Conservation (phyloP, 2,113 vertebrate species). For the Notiomystis cincta region DNA sequence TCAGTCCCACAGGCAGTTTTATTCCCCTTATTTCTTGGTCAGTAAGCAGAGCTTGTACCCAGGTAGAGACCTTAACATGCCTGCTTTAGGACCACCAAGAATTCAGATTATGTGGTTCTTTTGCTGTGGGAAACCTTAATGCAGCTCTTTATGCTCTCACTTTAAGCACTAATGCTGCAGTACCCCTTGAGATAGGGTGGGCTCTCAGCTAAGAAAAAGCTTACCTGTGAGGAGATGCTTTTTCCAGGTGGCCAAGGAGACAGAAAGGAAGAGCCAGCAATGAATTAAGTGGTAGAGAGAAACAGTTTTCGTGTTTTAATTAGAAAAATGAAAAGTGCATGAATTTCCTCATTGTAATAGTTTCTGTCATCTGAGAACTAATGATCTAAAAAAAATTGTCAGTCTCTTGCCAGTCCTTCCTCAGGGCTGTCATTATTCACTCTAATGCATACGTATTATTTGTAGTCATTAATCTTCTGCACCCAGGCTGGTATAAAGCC, state of each 20-base stretch:
- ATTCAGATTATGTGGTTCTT: background rate
- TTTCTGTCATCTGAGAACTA: conserved; percentile 32
- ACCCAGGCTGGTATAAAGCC: background rate
- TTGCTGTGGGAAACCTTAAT: background rate
- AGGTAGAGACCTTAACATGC: background rate
- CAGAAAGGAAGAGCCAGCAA: background rate
- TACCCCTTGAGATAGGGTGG: background rate
- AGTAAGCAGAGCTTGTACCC: background rate
- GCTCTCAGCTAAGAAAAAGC: background rate
- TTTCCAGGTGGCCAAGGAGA: background rate
- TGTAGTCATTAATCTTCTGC: background rate
- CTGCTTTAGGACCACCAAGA: background rate
- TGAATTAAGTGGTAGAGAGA: background rate
- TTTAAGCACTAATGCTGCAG: background rate
- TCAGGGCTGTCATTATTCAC: background rate
- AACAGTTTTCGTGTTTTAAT: background rate
- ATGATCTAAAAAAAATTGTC: background rate
- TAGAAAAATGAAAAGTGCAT: conserved; percentile 8
- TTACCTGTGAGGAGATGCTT: background rate
- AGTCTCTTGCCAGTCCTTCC: background rate
- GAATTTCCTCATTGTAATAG: background rate
- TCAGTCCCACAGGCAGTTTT: background rate
- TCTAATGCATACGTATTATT: background rate
- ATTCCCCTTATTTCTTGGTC: background rate
- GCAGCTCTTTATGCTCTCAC: background rate